Evolutionary conservation across 1,140 invertebrate species (phyloP).

Genomic region (Drosophila orena): DNA sequence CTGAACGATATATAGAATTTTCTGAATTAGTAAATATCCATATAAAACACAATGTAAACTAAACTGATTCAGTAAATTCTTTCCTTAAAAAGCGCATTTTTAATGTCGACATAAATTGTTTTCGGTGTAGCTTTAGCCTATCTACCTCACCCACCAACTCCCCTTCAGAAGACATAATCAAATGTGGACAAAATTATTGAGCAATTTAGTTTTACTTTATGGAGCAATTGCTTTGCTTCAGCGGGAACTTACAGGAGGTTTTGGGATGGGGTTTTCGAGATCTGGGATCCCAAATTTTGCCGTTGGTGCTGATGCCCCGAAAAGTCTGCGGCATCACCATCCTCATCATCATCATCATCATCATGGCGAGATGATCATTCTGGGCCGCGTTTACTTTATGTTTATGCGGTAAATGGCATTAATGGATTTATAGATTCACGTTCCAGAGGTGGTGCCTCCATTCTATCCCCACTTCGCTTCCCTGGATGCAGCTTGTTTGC

Average conservation of each 20-base stretch:
- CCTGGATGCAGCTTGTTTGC: conserved; percentile 54
- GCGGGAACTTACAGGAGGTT: conserved; percentile 5
- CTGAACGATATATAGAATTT: no score
- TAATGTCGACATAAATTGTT: not conserved
- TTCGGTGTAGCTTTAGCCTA: not conserved
- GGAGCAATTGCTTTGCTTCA: conserved; percentile 73
- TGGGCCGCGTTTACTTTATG: conserved; percentile 71
- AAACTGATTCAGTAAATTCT: no score
- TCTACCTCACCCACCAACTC: conserved; percentile 8
- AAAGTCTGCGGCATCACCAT: conserved; percentile 32
- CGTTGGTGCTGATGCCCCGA: conserved; percentile 54
- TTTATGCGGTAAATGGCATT: conserved; percentile 82
- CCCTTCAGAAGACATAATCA: conserved; percentile 75
- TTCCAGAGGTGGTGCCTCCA: conserved; percentile 18
- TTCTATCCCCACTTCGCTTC: not conserved
- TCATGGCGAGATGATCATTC: conserved; percentile 19
- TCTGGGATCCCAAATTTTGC: conserved; percentile 29
- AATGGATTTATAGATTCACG: conserved; percentile 80
- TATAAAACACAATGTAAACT: no score
- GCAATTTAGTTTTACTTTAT: conserved; percentile 84
- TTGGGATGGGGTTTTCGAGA: not conserved
- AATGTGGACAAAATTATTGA: conserved; percentile 84
- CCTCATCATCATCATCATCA: not conserved
- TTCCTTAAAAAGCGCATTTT: not conserved
- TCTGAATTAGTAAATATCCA: no score